Evolutionary conservation across 2,797 vertebrate species (phyloP).

Genomic region (Coilia nasus): DNA sequence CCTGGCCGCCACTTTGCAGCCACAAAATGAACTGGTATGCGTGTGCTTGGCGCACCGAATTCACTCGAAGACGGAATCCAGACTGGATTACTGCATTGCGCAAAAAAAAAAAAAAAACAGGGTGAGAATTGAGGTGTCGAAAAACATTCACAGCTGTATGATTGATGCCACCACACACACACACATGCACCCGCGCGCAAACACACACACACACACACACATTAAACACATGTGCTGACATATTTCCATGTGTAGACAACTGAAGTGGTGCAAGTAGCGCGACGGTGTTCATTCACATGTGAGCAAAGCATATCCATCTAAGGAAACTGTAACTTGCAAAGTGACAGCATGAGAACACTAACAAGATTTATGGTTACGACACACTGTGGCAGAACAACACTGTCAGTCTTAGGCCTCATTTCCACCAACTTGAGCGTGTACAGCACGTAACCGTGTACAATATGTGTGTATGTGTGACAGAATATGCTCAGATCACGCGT

Average conservation of each 20-base stretch:
- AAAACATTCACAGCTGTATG: background rate
- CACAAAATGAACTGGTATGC: constrained; percentile 2
- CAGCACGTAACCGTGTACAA: too few species aligned
- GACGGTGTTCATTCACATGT: too few species aligned
- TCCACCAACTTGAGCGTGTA: too few species aligned
- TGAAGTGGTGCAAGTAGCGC: background rate
- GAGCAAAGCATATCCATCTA: background rate
- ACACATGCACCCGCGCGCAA: background rate
- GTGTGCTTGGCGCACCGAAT: background rate
- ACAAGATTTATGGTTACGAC: background rate
- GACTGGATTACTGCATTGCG: background rate
- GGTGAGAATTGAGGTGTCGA: background rate
- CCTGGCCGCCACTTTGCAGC: background rate
- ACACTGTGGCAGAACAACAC: background rate
- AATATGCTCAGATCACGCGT: too few species aligned
- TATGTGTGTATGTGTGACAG: too few species aligned
- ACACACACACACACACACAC: background rate
- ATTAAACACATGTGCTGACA: background rate
- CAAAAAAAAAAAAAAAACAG: background rate
- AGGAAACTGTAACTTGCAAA: background rate
- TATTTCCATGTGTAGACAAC: background rate
- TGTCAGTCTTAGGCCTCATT: too few species aligned
- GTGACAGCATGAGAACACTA: background rate
- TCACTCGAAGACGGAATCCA: background rate
- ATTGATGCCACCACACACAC: background rate